These are phyloP conservation scores for Lampris megalopsis DNA, from an alignment of 2,113 vertebrate genomes.

Conservation along the genomic window DNA sequence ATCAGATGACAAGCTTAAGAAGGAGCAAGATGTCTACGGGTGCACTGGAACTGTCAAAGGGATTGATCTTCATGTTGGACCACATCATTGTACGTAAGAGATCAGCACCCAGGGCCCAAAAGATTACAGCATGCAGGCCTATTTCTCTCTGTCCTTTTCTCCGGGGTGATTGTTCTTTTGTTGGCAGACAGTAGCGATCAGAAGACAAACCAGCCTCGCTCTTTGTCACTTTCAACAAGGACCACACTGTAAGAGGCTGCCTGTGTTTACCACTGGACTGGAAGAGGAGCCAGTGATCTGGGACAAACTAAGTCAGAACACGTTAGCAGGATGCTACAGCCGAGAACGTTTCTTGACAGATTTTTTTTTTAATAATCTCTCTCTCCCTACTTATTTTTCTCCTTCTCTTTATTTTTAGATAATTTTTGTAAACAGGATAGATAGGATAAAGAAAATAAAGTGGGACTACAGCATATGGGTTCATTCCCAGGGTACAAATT, in stretches of 20 bases:
- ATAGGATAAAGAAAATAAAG: constrained; percentile 24
- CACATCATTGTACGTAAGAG: not conserved
- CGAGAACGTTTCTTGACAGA: not conserved
- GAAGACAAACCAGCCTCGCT: constrained; percentile 38
- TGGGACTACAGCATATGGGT: constrained; percentile 15
- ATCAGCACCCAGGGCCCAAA: not conserved
- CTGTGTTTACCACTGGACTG: not conserved
- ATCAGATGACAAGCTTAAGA: not conserved
- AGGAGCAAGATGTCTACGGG: not conserved
- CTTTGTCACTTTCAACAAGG: constrained; percentile 19
- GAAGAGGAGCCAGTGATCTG: constrained; percentile 8
- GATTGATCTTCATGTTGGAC: not conserved
- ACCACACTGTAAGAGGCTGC: constrained; percentile 13
- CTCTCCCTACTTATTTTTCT: too few relatives aligned
- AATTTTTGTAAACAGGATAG: not conserved
- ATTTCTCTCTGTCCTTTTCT: constrained; percentile 28
- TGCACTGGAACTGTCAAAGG: not conserved
- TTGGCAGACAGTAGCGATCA: constrained; percentile 24
- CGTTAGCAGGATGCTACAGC: not conserved
- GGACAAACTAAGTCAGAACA: constrained; percentile 22
- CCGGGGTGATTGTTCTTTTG: constrained; percentile 44
- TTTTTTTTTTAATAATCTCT: not conserved
- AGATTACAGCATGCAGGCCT: constrained; percentile 32
- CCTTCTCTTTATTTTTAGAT: too few relatives aligned
- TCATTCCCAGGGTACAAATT: not conserved